Conservation (phyloP, 1,140 invertebrate genomes). For the Pectinophora gossypiella region DNA sequence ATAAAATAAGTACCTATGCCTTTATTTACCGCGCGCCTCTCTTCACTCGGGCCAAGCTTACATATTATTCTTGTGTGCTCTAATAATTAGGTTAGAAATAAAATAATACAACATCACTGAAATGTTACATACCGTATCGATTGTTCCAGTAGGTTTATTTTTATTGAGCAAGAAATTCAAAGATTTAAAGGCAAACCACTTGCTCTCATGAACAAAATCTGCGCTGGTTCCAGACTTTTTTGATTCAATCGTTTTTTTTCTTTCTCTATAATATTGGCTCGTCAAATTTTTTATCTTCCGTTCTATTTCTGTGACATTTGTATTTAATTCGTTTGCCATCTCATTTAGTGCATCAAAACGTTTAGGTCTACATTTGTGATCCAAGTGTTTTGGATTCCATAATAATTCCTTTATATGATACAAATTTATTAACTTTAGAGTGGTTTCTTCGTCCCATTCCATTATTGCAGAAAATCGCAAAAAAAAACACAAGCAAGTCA, state of each 20-base stretch:
- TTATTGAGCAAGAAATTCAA: slow-evolving; percentile 11
- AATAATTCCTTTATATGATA: slow-evolving; percentile 15
- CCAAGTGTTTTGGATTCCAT: slow-evolving; percentile 16
- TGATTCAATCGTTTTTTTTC: slow-evolving; percentile 10
- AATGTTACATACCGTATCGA: too few relatives aligned
- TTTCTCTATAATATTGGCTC: slow-evolving; percentile 17
- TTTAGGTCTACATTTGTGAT: slow-evolving; percentile 16
- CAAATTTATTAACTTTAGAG: slow-evolving; percentile 10
- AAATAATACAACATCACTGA: too few relatives aligned
- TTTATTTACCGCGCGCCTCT: too few relatives aligned
- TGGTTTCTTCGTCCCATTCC: slow-evolving; percentile 10
- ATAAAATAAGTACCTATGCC: too few relatives aligned
- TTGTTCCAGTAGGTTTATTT: slow-evolving; percentile 2
- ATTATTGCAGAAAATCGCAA: slow-evolving; percentile 10
- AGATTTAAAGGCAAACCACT: slow-evolving; percentile 15
- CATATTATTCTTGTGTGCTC: too few relatives aligned
- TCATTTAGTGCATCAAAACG: too few relatives aligned
- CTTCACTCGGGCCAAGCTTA: too few relatives aligned
- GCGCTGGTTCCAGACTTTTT: slow-evolving; percentile 4
- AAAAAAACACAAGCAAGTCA: slow-evolving; percentile 7
- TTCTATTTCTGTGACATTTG: slow-evolving; percentile 17
- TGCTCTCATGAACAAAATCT: slow-evolving; percentile 7
- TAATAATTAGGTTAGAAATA: too few relatives aligned
- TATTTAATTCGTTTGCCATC: slow-evolving; percentile 12
- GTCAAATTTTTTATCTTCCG: slow-evolving; percentile 20